These are phyloP conservation scores for Toxotes chatareus DNA, from an alignment of 2,113 vertebrate species.

Conservation along the genomic window DNA sequence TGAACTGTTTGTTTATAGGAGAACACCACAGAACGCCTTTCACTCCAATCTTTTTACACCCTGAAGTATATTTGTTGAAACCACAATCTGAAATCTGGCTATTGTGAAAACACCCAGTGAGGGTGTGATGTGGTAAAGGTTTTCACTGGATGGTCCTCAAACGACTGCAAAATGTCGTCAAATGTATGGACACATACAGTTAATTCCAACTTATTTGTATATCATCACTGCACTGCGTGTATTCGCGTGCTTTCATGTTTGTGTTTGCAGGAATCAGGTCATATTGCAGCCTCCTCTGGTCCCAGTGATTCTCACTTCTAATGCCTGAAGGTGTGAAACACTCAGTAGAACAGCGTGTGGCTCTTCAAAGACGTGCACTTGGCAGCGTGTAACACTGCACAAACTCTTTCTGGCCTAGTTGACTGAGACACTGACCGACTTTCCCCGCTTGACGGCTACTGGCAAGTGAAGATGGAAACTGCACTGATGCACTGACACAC, in stretches of 20 bases:
- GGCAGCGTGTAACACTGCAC: conserved; percentile 15
- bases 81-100: neutral
- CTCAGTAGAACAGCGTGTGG: conserved; percentile 5
- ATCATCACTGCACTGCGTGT: neutral
- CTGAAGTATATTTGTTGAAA: neutral
- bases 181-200: too few species aligned
- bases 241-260: neutral
- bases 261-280: neutral
- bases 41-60: neutral
- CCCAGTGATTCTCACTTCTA: conserved; percentile 7
- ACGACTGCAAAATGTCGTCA: too few species aligned
- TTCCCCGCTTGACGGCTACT: conserved; percentile 46
- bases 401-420: conserved; percentile 49
- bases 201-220: neutral
- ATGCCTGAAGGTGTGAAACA: conserved; percentile 35
- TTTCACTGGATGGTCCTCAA: neutral
- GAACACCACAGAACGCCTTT: neutral
- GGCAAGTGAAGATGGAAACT: conserved; percentile 38
- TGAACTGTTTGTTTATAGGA: too few species aligned
- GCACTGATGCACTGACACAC: neutral
- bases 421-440: conserved; percentile 66
- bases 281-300: neutral
- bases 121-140: neutral
- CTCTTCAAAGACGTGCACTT: conserved; percentile 51
- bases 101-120: too few species aligned